These are phyloP conservation scores for Bombyx huttoni DNA, from an alignment of 2,888 invertebrate species.

Conservation along the genomic window DNA sequence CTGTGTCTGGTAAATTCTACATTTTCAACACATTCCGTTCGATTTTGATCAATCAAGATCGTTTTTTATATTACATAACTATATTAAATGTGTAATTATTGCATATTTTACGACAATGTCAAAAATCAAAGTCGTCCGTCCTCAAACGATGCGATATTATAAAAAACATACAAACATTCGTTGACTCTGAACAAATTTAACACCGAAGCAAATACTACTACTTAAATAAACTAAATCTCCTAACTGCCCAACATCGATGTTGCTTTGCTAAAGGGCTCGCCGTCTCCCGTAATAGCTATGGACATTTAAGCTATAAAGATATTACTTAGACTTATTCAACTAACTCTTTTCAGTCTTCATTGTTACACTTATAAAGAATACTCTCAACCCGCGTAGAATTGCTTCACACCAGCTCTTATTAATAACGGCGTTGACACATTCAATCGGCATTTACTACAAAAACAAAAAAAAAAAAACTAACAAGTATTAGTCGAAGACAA, in stretches of 20 bases:
- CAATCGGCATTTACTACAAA: too few relatives aligned
- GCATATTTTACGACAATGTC: not conserved
- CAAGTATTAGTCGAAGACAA: not conserved
- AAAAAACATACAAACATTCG: constrained; percentile 66
- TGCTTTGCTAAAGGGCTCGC: constrained; percentile 16
- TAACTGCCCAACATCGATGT: constrained; percentile 12
- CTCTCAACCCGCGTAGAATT: constrained; percentile 69
- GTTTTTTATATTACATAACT: not conserved
- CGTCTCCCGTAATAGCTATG: constrained; percentile 56
- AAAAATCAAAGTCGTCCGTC: too few relatives aligned
- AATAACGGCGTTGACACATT: constrained; percentile 18
- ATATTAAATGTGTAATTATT: not conserved
- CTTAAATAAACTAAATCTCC: constrained; percentile 19
- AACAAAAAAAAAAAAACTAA: too few relatives aligned
- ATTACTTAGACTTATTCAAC: constrained; percentile 66
- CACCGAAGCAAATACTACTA: constrained; percentile 45
- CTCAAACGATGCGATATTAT: constrained; percentile 3
- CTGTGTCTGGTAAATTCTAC: too few relatives aligned
- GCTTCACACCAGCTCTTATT: constrained; percentile 35
- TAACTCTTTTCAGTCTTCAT: constrained; percentile 70
- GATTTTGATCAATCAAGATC: not conserved
- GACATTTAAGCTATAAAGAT: constrained; percentile 68
- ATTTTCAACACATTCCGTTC: not conserved
- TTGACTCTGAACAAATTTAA: constrained; percentile 55
- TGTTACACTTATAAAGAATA: constrained; percentile 71